Conservation (phyloP, 2,113 vertebrate species). For the Oncorhynchus masou region DNA sequence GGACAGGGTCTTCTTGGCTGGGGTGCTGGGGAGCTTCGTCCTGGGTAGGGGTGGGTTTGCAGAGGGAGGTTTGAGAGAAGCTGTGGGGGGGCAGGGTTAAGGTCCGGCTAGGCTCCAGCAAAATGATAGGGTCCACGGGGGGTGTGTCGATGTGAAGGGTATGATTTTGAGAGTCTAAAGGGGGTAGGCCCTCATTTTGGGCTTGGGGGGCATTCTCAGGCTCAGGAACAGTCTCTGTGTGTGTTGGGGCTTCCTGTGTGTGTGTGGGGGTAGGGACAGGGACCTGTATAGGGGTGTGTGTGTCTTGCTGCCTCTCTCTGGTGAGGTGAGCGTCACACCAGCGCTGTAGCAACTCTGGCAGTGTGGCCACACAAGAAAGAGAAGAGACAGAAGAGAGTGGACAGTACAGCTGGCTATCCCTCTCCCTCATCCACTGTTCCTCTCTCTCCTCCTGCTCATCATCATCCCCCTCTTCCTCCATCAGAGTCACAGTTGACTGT, state of each 20-base stretch:
- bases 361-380: slow-evolving; percentile 83
- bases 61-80: slow-evolving; percentile 73
- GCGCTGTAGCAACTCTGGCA: slow-evolving; percentile 83
- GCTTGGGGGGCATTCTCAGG: slow-evolving; percentile 6
- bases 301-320: slow-evolving; percentile 64
- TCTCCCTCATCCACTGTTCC: slow-evolving; percentile 39
- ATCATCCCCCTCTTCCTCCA: slow-evolving; percentile 79
- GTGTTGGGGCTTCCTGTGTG: slow-evolving; percentile 33
- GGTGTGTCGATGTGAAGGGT: slow-evolving; percentile 4
- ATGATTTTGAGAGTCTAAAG: neutral
- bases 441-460: slow-evolving; percentile 75
- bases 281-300: neutral
- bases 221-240: slow-evolving; percentile 43
- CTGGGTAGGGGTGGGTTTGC: slow-evolving; percentile 64
- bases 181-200: slow-evolving; percentile 25
- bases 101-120: slow-evolving; percentile 88
- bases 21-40: slow-evolving; percentile 63
- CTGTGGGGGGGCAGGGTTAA: slow-evolving; percentile 78
- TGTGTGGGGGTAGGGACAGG: slow-evolving; percentile 22
- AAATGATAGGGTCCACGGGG: slow-evolving; percentile 50
- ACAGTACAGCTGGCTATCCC: slow-evolving; percentile 83
- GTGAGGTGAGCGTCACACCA: slow-evolving; percentile 81
- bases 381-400: slow-evolving; percentile 79
- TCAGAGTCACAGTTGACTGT: slow-evolving; percentile 80
- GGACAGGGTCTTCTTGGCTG: slow-evolving; percentile 50